Base-by-base conservation (phyloP, 2,797 vertebrate species). In the Spheniscus humboldti region DNA sequence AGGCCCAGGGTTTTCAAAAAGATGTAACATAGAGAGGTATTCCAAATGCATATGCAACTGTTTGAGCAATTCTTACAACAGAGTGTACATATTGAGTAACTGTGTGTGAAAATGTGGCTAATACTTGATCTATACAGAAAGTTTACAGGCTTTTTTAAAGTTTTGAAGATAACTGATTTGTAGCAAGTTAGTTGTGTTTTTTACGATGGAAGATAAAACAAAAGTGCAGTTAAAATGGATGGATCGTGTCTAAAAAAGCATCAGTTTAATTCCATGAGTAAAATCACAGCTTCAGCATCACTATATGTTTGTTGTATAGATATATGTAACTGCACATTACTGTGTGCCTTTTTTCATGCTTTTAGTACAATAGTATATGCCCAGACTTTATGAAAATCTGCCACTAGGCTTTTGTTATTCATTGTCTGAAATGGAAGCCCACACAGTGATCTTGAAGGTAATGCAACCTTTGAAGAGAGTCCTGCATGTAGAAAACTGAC, bases 251-350 rank as follows among this genome's bases (percentile, higher is more conserved):
- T 52, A 68, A 35, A 16, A 48, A 24, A 7, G 20, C 45, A 30
- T 33, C 0, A 0, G 3, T 50, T 56, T 67, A 77, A 7, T 57
- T 50, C 37, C 13, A 2, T 5, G n/a, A 14, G 64, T 24, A 11
- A 12, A 33, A 33, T 52, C 63, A 15, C 33, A 16, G 35, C 0
- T 43, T 10, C 18, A 45, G 22, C 45, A 17, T 64, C 18, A 9
- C 45, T 6, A 0, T 12, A 9, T 31, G 6, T 31, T 48, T 18
- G 12, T 2, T 66, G 35, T 31, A 0, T 15, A 30, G 25, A 25
- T 18, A 3, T 9, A 2, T 9, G 25, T 2, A 18, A 6, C 33
- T 87, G 37, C 47, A 9, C 48, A 1, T 45, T 19, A 9, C n/a
- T 4, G 19, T 37, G 48, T 73, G 64, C 23, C 69, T 73, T 77